phyloP scores from a whole-genome alignment of 2,113 vertebrate genomes.

The Microtus pennsylvanicus region DNA sequence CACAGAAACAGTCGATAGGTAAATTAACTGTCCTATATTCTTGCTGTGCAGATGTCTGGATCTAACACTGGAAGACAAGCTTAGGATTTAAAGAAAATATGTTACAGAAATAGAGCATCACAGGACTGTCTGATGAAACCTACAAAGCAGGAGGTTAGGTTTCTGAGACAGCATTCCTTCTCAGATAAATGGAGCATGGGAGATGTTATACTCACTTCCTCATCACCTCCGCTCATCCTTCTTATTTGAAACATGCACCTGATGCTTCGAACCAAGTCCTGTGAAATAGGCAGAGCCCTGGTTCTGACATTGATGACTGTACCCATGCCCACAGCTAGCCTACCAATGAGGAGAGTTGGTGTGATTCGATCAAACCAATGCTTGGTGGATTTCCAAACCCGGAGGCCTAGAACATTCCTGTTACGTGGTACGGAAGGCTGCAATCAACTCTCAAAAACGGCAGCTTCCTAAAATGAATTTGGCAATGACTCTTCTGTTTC shows the following conservation, averaged over 20 bases:
- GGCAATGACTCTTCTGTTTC: no score
- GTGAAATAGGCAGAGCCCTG: background rate
- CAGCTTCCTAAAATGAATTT: background rate
- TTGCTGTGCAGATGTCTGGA: background rate
- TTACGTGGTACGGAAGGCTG: background rate
- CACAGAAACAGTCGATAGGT: background rate
- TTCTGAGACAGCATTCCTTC: background rate
- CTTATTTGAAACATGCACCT: background rate
- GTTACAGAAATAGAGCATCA: background rate
- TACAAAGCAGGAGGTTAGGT: background rate
- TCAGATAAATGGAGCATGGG: background rate
- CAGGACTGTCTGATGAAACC: no score
- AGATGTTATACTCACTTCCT: background rate
- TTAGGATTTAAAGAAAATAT: background rate
- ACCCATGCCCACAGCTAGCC: background rate
- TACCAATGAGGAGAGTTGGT: no score
- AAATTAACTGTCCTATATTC: background rate
- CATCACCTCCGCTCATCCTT: background rate
- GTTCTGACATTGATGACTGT: background rate
- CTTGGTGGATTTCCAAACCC: no score
- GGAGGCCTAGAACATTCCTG: background rate
- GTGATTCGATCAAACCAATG: no score
- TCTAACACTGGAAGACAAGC: background rate
- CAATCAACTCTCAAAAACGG: background rate
- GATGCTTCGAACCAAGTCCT: background rate